Evolutionary conservation across 2,888 invertebrate species (phyloP).

Genomic region (Nudaria mundana): DNA sequence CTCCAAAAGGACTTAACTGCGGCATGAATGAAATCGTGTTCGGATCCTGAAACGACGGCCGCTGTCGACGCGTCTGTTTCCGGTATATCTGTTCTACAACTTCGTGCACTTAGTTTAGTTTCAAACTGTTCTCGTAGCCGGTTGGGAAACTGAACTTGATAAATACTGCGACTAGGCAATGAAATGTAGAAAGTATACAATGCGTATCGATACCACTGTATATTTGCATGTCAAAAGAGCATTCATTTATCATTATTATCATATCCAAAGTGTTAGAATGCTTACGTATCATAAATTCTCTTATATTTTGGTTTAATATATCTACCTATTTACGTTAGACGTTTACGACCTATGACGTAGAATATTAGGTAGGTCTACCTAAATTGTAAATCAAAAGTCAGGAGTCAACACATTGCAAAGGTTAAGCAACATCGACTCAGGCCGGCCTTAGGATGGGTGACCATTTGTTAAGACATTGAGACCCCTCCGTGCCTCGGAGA

Average conservation of each 20-base stretch:
- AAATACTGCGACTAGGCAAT: slow-evolving; percentile 20
- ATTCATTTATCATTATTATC: slow-evolving; percentile 32
- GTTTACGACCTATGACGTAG: too few relatives aligned
- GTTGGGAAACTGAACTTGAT: slow-evolving; percentile 29
- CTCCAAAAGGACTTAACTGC: slow-evolving; percentile 61
- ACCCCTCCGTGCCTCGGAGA: too few relatives aligned
- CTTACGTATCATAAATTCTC: slow-evolving; percentile 24
- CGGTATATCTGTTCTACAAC: slow-evolving; percentile 77
- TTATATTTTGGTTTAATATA: slow-evolving; percentile 23
- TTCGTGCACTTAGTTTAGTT: slow-evolving; percentile 72
- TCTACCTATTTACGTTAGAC: too few relatives aligned
- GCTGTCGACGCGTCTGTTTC: slow-evolving; percentile 78
- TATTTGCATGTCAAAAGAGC: slow-evolving; percentile 29
- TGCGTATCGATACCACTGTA: slow-evolving; percentile 15
- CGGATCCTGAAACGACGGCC: slow-evolving; percentile 77
- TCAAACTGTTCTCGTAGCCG: slow-evolving; percentile 51
- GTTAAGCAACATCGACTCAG: too few relatives aligned
- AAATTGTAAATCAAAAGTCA: too few relatives aligned
- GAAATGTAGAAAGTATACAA: slow-evolving; percentile 13
- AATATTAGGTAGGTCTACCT: too few relatives aligned
- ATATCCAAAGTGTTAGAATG: slow-evolving; percentile 11
- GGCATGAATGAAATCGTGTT: slow-evolving; percentile 80
- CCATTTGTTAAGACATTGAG: too few relatives aligned
- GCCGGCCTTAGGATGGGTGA: too few relatives aligned
- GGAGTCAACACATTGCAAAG: too few relatives aligned